Conservation (phyloP, 2,888 invertebrate species). For the Andrena marginata region DNA sequence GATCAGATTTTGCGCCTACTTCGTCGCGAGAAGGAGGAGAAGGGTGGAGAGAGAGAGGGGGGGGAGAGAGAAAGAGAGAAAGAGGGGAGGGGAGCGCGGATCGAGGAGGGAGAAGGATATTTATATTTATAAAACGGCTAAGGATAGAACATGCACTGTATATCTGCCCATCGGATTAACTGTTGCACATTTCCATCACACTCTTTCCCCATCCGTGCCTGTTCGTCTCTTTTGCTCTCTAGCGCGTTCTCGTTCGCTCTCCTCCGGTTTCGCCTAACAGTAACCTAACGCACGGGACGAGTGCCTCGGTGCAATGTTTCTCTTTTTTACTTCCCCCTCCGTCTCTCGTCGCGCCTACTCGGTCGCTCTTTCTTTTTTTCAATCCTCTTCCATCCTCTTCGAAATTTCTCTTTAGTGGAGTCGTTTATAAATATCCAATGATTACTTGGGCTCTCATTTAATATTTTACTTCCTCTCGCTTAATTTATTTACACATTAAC, state of each 20-base stretch:
- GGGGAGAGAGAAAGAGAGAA: neutral
- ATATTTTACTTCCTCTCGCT: conserved; percentile 81
- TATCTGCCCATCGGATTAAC: conserved; percentile 70
- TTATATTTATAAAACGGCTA: conserved; percentile 81
- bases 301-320: conserved; percentile 42
- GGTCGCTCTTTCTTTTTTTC: conserved; percentile 45
- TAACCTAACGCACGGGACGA: conserved; percentile 50
- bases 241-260: conserved; percentile 25
- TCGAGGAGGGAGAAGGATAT: conserved; percentile 57
- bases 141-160: conserved; percentile 81
- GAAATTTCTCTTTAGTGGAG: conserved; percentile 69
- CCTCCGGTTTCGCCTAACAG: conserved; percentile 23
- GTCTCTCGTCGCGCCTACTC: conserved; percentile 68
- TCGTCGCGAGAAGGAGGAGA: conserved; percentile 53
- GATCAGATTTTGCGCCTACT: conserved; percentile 38
- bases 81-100: neutral
- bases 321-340: conserved; percentile 28
- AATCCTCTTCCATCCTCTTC: conserved; percentile 1
- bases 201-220: conserved; percentile 29
- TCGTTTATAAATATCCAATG: conserved; percentile 82
- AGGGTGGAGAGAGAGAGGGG: conserved; percentile 22
- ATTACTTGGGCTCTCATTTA: conserved; percentile 81
- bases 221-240: conserved; percentile 17
- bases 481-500: conserved; percentile 83
- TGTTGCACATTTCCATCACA: conserved; percentile 55